A percentile compares a stretch with the other conserved stretches of the same genome.
phyloP scores from a whole-genome alignment of 2,113 vertebrate genomes.

The Merops nubicus region DNA sequence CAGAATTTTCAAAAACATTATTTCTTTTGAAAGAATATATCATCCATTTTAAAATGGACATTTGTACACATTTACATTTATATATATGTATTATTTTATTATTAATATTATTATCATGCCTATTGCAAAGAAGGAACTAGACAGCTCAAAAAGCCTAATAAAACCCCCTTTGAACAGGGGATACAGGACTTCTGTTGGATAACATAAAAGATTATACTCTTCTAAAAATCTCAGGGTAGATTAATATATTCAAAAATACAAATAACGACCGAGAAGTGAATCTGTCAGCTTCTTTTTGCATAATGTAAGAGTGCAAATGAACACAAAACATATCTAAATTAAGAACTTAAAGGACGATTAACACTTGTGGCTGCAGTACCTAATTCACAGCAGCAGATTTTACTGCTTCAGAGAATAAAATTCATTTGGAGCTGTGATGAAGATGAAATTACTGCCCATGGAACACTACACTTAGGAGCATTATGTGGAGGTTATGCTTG shows the following conservation, averaged over 20 bases:
- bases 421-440: not conserved
- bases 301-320: not conserved
- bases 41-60: not conserved
- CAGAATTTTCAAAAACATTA: not conserved
- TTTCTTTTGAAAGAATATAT: not conserved
- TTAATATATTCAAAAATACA: not conserved
- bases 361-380: not conserved
- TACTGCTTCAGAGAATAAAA: not conserved
- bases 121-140: not conserved
- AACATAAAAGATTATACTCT: not conserved
- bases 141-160: not conserved
- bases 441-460: not conserved
- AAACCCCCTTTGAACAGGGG: too few relatives aligned
- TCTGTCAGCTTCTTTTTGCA: not conserved
- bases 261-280: not conserved
- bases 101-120: not conserved
- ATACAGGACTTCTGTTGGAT: not conserved
- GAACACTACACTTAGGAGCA: not conserved
- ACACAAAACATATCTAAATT: not conserved
- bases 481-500: not conserved
- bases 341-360: not conserved
- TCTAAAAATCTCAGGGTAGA: not conserved
- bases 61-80: not conserved
- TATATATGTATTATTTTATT: not conserved
- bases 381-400: not conserved